A percentile compares a stretch with the other conserved stretches of the same genome.
These are phyloP conservation scores for Procambarus clarkii DNA, from an alignment of 1,140 invertebrate species.

Conservation along the genomic window DNA sequence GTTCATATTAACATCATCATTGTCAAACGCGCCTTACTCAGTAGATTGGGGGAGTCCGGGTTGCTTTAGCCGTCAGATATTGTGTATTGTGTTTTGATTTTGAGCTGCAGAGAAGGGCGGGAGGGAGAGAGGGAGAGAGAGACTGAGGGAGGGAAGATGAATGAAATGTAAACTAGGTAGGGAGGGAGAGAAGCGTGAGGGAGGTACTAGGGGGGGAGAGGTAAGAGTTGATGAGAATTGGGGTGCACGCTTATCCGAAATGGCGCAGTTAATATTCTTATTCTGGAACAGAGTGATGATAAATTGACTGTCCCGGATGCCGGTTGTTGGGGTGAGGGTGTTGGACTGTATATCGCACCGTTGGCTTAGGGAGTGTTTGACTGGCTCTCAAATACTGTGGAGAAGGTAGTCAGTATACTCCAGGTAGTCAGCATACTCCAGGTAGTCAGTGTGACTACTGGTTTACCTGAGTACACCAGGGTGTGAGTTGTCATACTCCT, in stretches of 20 bases:
- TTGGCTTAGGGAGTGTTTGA: no score
- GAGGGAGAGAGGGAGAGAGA: not conserved
- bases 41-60: conserved; percentile 32
- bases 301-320: not conserved
- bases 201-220: not conserved
- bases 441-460: no score
- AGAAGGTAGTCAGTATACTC: no score
- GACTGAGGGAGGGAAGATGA: not conserved
- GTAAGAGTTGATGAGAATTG: conserved; percentile 22
- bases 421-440: no score
- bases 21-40: conserved; percentile 57
- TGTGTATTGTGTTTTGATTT: conserved; percentile 18
- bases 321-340: no score
- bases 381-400: no score
- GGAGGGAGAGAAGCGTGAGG: not conserved
- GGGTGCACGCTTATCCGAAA: conserved; percentile 34
- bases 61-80: not conserved
- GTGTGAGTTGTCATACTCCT: no score
- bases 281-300: conserved; percentile 5
- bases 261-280: conserved; percentile 58
- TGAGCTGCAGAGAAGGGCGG: not conserved
- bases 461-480: no score
- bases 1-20: conserved; percentile 69
- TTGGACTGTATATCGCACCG: no score
- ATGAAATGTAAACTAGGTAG: not conserved